These are phyloP conservation scores for Holotrichia oblita DNA, from an alignment of 1,140 invertebrate genomes.

Conservation along the genomic window DNA sequence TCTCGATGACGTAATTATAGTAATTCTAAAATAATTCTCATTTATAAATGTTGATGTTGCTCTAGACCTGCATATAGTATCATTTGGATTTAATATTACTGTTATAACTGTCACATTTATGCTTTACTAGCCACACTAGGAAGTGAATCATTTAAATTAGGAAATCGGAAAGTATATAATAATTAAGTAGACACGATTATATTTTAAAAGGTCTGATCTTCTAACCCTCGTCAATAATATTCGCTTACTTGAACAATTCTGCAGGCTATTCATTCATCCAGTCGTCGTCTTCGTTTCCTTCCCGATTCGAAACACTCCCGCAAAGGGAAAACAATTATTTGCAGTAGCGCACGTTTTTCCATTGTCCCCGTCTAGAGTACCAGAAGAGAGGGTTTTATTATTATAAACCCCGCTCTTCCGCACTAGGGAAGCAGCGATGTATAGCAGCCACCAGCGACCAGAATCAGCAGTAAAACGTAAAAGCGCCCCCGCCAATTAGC, in stretches of 20 bases:
- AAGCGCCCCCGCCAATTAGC: conserved; percentile 45
- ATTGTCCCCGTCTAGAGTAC: conserved; percentile 17
- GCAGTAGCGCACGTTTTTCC: conserved; percentile 17
- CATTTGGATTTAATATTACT: too few species aligned
- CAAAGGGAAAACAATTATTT: conserved; percentile 34
- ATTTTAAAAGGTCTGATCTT: background rate
- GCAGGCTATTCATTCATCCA: background rate
- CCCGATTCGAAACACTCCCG: conserved; percentile 12
- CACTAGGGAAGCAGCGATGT: background rate
- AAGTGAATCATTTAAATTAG: too few species aligned
- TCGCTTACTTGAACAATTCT: conserved; percentile 31
- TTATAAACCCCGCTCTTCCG: conserved; percentile 34
- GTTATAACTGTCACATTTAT: too few species aligned
- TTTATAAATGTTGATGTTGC: too few species aligned
- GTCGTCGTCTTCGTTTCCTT: conserved; percentile 18
- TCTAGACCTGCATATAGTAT: too few species aligned
- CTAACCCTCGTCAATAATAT: conserved; percentile 19
- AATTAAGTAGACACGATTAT: background rate
- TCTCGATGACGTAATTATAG: too few species aligned
- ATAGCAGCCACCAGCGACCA: conserved; percentile 5
- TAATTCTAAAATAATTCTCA: too few species aligned
- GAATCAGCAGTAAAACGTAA: conserved; percentile 19
- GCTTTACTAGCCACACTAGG: too few species aligned
- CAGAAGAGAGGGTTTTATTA: conserved; percentile 34
- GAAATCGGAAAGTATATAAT: background rate